A percentile compares a stretch with the other conserved stretches of the same genome.
Evolutionary conservation across 1,140 invertebrate genomes (phyloP).

Genomic region (Leptinotarsa texana): DNA sequence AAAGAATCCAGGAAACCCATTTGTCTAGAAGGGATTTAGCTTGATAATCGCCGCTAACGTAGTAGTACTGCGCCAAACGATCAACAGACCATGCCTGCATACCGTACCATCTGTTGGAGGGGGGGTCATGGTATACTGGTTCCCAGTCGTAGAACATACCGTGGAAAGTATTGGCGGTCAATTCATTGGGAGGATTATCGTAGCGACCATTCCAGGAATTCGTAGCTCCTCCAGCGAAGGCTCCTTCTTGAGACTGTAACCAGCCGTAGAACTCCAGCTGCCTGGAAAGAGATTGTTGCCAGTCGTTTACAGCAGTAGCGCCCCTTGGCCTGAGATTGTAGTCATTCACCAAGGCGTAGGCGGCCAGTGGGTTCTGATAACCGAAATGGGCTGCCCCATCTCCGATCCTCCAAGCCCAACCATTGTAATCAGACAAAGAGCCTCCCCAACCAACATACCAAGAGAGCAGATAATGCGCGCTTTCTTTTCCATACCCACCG

Average conservation of each 20-base stretch:
- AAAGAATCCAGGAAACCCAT: constrained; percentile 34
- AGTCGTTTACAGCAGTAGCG: constrained; percentile 35
- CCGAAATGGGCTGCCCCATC: constrained; percentile 41
- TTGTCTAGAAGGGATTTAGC: constrained; percentile 32
- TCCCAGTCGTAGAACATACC: constrained; percentile 43
- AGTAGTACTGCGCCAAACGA: constrained; percentile 39
- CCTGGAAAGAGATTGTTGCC: constrained; percentile 33
- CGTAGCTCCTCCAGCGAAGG: constrained; percentile 39
- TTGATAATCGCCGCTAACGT: constrained; percentile 34
- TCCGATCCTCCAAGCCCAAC: constrained; percentile 40
- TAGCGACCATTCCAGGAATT: constrained; percentile 39
- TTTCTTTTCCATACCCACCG: constrained; percentile 36
- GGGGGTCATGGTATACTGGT: constrained; percentile 39
- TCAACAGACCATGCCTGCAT: constrained; percentile 41
- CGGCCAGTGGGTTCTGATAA: constrained; percentile 40
- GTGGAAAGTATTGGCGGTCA: constrained; percentile 35
- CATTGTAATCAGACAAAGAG: constrained; percentile 27
- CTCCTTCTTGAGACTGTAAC: constrained; percentile 34
- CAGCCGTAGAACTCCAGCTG: constrained; percentile 38
- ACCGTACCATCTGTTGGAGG: constrained; percentile 42
- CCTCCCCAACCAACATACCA: constrained; percentile 41
- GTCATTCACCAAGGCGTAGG: constrained; percentile 36
- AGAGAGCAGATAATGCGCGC: constrained; percentile 37
- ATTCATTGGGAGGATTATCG: constrained; percentile 28
- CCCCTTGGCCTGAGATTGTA: constrained; percentile 34